These are phyloP conservation scores for Oreocharis arfaki DNA, from an alignment of 2,113 vertebrate species.

Conservation along the genomic window DNA sequence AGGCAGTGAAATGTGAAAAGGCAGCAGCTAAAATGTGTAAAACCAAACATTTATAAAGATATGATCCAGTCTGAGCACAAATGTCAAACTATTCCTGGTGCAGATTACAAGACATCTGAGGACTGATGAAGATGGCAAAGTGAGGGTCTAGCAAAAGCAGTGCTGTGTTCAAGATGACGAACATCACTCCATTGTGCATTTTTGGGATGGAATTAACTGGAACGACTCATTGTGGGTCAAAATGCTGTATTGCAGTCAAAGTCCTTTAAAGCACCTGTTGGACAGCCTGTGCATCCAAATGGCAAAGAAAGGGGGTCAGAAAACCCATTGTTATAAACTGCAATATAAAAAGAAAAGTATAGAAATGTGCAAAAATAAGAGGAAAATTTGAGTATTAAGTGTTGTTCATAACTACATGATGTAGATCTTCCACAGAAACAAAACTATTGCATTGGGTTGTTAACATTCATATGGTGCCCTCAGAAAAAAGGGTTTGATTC, in stretches of 20 bases:
- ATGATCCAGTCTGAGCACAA: background rate
- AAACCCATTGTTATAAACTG: background rate
- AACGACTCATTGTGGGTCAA: background rate
- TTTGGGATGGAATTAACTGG: constrained; percentile 1
- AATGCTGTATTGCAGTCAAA: background rate
- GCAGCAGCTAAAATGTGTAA: background rate
- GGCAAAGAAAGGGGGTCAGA: background rate
- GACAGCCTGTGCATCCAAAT: background rate
- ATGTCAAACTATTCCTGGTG: background rate
- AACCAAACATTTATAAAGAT: background rate
- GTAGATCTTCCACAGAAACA: background rate
- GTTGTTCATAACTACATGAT: background rate
- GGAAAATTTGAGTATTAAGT: background rate
- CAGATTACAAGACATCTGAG: background rate
- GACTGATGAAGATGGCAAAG: background rate
- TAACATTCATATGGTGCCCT: background rate
- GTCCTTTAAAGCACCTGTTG: background rate
- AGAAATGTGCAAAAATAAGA: background rate
- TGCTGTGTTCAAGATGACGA: background rate
- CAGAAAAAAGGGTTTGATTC: background rate
- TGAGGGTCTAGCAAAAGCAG: background rate
- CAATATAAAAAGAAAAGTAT: background rate
- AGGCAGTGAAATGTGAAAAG: background rate
- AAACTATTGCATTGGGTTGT: background rate
- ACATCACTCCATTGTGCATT: background rate